Evolutionary conservation across 2,888 invertebrate species (phyloP).

Genomic region (Aleiodes testaceus): DNA sequence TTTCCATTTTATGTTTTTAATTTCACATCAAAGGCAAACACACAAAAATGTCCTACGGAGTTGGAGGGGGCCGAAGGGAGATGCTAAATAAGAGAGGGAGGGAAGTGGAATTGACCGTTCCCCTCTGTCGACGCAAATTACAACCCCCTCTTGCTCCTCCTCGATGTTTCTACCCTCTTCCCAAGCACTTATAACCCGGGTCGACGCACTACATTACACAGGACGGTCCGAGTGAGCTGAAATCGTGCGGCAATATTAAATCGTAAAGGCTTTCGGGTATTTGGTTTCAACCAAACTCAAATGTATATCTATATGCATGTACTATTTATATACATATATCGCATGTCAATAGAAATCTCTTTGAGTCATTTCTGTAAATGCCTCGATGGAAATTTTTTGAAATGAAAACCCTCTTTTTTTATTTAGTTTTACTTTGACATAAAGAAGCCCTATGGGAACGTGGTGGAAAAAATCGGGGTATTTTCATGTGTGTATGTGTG

Average conservation of each 20-base stretch:
- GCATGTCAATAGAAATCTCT: slow-evolving; percentile 58
- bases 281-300: slow-evolving; percentile 10
- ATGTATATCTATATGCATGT: neutral
- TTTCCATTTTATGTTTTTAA: slow-evolving; percentile 56
- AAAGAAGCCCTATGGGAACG: neutral
- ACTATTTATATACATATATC: slow-evolving; percentile 37
- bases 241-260: slow-evolving; percentile 51
- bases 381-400: slow-evolving; percentile 4
- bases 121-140: slow-evolving; percentile 48
- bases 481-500: no score
- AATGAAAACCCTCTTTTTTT: neutral
- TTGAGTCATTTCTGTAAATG: slow-evolving; percentile 18
- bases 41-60: slow-evolving; percentile 11
- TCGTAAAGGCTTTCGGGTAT: slow-evolving; percentile 33
- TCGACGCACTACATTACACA: slow-evolving; percentile 43
- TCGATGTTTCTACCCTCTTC: neutral
- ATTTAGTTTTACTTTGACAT: slow-evolving; percentile 7
- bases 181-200: slow-evolving; percentile 30
- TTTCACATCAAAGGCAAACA: slow-evolving; percentile 58
- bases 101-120: slow-evolving; percentile 33
- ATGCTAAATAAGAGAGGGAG: slow-evolving; percentile 11
- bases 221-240: slow-evolving; percentile 40
- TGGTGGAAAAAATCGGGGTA: neutral
- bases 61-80: slow-evolving; percentile 16
- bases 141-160: slow-evolving; percentile 23